These are phyloP conservation scores for Pteromalus puparum DNA, from an alignment of 1,140 invertebrate species.

Conservation along the genomic window DNA sequence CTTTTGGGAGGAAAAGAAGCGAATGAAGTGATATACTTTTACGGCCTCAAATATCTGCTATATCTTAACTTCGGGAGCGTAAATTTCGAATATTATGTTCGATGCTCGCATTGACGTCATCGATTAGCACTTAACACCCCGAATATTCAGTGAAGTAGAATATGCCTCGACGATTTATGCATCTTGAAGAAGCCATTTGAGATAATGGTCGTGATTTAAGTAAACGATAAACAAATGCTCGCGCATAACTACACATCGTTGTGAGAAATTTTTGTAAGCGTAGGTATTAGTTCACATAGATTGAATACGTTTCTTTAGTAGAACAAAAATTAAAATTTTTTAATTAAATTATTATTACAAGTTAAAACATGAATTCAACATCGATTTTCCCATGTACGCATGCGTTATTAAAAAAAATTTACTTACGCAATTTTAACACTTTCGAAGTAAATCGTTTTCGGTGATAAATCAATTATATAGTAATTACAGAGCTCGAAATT, in stretches of 20 bases:
- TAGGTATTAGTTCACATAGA: too few species aligned
- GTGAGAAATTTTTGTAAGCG: too few species aligned
- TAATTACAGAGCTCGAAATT: neutral
- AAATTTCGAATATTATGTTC: neutral
- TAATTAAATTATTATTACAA: too few species aligned
- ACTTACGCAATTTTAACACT: neutral
- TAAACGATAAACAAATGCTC: too few species aligned
- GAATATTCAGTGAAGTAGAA: neutral
- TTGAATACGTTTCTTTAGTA: too few species aligned
- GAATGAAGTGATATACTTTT: neutral
- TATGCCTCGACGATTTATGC: too few species aligned
- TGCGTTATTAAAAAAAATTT: neutral
- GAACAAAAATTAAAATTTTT: too few species aligned
- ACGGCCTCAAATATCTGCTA: neutral
- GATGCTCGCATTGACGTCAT: neutral
- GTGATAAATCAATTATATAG: neutral
- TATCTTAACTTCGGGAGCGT: neutral
- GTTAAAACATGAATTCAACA: too few species aligned
- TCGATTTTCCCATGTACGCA: neutral
- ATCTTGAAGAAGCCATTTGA: too few species aligned
- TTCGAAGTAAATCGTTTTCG: neutral
- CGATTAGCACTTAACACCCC: neutral
- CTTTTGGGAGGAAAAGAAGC: neutral
- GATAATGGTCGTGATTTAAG: too few species aligned
- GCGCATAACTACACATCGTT: too few species aligned